Base-by-base conservation (phyloP, 2,797 vertebrate species). In the Chelidonichthys spinosus region DNA sequence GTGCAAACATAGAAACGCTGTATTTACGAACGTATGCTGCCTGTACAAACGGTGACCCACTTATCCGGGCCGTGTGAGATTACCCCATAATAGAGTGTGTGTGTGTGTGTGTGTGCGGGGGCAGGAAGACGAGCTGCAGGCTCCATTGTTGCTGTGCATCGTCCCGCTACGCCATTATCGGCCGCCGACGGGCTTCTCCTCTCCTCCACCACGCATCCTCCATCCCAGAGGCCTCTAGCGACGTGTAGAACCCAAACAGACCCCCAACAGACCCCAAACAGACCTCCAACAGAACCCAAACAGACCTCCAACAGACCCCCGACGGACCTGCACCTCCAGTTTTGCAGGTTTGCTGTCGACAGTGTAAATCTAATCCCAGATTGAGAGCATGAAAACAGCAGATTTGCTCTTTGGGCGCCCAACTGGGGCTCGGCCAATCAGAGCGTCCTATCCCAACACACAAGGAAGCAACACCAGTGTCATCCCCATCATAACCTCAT, bases 41-140 rank as follows among this genome's bases (percentile, higher is more conserved):
- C 75, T 83, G 72, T 58, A 86, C 83, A 88, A 89, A 90, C 43
- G 86, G 80, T 94, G 94, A 94, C 95, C 94, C 92, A 94, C 86
- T 94, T 95, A 87, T 87, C 79, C 54, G 80, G 84, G 75, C 68
- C 75, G 80, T 50, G 76, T 32, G 88, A 83, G 90, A 93, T 94
- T 91, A 93, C 85, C 92, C 85, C 81, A 92, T 89, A 89, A 90
- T 85, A 65, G 90, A 87, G 77, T 63, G 69, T 72, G 74, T 82
- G 74, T 84, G 80, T 78, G 72, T 72, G 74, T 85, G 81, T 78
- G 44, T 83, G 39, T 47, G 82, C 25, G 72, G 81, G 83, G 82
- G 78, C 49, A 67, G 77, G 46, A 70, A 71, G 78, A 82, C 14
- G 49, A 83, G 74, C 84, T 78, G 56, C 52, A 82, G 83, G 85